Evolutionary conservation across 1,140 invertebrate genomes (phyloP).

Genomic region (Drosophila mojavensis): DNA sequence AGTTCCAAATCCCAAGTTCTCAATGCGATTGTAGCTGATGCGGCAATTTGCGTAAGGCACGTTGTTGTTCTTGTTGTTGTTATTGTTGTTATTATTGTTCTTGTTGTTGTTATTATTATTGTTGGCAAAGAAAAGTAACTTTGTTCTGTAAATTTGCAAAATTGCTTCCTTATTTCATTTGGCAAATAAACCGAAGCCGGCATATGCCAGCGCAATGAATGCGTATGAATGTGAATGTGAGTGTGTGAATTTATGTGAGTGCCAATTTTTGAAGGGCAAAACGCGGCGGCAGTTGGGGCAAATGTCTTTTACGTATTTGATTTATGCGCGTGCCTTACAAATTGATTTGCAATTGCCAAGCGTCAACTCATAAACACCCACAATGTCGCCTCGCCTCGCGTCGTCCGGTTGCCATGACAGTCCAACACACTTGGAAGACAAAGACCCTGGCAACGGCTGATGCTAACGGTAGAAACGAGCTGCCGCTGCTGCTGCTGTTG

Average conservation of each 20-base stretch:
- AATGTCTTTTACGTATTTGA: conserved; percentile 58
- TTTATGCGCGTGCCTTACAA: conserved; percentile 66
- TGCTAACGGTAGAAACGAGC: conserved; percentile 1
- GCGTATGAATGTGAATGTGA: background rate
- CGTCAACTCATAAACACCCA: conserved; percentile 33
- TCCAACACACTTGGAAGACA: background rate
- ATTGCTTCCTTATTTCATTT: conserved; percentile 81
- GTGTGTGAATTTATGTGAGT: conserved; percentile 1
- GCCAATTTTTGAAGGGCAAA: conserved; percentile 63
- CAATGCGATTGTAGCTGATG: conserved; percentile 28
- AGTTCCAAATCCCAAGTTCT: conserved; percentile 22
- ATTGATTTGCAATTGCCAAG: conserved; percentile 76
- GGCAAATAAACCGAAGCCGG: conserved; percentile 68
- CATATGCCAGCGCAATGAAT: conserved; percentile 21
- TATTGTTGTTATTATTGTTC: conserved; percentile 18
- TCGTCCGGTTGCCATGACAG: conserved; percentile 14
- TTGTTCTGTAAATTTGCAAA: conserved; percentile 74
- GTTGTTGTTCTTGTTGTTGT: conserved; percentile 16
- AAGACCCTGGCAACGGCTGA: conserved; percentile 4
- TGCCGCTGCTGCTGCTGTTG: too few relatives aligned
- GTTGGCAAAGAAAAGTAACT: conserved; percentile 37
- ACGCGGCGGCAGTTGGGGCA: conserved; percentile 63
- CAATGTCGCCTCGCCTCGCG: background rate
- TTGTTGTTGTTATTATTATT: conserved; percentile 28
- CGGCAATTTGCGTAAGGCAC: conserved; percentile 31